These are phyloP conservation scores for Hirudinaria manillensis DNA, from an alignment of 2,888 invertebrate species.

Conservation along the genomic window DNA sequence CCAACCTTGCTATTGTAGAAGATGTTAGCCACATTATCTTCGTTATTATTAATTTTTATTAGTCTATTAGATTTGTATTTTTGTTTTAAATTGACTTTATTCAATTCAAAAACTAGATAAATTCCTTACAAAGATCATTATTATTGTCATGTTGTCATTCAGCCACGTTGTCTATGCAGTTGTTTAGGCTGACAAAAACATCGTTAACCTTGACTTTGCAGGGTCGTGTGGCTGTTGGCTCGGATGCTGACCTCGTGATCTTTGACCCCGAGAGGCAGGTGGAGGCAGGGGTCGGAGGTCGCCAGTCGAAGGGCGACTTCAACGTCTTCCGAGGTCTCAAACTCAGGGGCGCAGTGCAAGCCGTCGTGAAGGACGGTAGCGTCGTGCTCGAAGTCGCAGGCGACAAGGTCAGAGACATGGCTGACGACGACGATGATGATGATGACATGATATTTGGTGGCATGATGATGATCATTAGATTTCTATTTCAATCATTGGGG, in stretches of 20 bases:
- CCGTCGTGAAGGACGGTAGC: constrained; percentile 82
- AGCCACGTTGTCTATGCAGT: background rate
- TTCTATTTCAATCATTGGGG: background rate
- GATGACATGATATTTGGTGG: background rate
- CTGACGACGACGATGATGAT: background rate
- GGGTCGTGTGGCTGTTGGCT: constrained; percentile 83
- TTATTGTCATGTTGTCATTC: background rate
- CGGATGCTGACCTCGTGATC: constrained; percentile 92
- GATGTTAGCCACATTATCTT: too few species aligned
- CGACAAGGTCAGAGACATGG: constrained; percentile 35
- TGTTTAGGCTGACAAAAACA: background rate
- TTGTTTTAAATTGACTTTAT: too few species aligned
- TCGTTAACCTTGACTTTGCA: constrained; percentile 41
- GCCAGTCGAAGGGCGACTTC: constrained; percentile 72
- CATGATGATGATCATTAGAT: background rate
- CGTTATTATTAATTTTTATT: too few species aligned
- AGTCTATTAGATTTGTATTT: too few species aligned
- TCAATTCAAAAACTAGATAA: too few species aligned
- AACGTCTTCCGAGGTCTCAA: constrained; percentile 96
- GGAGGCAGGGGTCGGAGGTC: constrained; percentile 62
- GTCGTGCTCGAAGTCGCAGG: constrained; percentile 88
- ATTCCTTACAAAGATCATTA: background rate
- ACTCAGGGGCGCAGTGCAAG: constrained; percentile 84
- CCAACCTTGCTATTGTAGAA: too few species aligned
- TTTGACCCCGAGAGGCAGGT: constrained; percentile 93